Evolutionary conservation across 2,113 vertebrate species (phyloP), one percentile per base, ranked within the genome.

Genomic region (Hymenochirus boettgeri): DNA sequence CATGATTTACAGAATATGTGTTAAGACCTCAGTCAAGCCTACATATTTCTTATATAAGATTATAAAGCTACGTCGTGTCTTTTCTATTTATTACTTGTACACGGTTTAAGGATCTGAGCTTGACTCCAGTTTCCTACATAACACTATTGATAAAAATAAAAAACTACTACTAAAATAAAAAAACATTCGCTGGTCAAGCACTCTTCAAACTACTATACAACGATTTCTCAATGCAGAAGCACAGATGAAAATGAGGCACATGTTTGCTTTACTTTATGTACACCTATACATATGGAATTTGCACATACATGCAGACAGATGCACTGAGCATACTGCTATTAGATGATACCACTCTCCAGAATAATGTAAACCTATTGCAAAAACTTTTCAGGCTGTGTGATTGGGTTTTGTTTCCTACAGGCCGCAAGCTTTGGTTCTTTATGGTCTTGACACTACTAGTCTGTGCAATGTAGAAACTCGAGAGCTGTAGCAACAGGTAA

Each of bases 231-330:
- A 23, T 65, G 47, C 52, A 24, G 70, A 61, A 80, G 74, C 77
- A 70, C 69, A 45, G 70, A 71, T 1, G 33, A 65, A 74, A 72
- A 77, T 61, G 73, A 81, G 77, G 79, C 78, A 75, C 65, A 2
- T 27, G 9, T 67, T 69, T 66, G 48, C 37, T 66, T 59, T 35
- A 27, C n/a, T 12, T 54, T 51, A 25, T 51, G 35, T 26, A 70
- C 29, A 24, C 29, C 65, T 26, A 24, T 42, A 69, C 59, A 63
- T 59, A 72, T 57, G 60, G 62, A 17, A 39, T 21, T 37, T 23
- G 0, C 6, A 73, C 63, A 63, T 21, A 74, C 55, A 74, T 15
- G 9, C 69, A 3, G 1, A 7, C 57, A 15, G 50, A 57, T 59
- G 55, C 54, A 37, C n/a, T 8, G 22, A 9, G 26, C 31, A 56